Evolutionary conservation across 2,113 vertebrate genomes (phyloP).

Genomic region (Cryptomyrus ogoouensis): DNA sequence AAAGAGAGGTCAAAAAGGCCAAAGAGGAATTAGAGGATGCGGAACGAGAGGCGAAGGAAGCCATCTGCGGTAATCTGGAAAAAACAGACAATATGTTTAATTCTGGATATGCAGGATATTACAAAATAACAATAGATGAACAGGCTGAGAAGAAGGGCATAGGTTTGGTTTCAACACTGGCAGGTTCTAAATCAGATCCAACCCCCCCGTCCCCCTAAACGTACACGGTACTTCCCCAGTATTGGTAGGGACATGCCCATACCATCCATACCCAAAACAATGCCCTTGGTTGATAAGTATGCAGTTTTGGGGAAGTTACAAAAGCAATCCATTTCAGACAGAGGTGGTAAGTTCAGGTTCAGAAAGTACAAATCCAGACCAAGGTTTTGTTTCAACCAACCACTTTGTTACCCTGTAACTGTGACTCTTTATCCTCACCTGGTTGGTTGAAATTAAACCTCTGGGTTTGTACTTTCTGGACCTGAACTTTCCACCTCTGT

Average conservation of each 20-base stretch:
- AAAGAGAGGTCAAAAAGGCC: slow-evolving; percentile 22
- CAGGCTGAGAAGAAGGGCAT: neutral
- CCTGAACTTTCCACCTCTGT: too few species aligned
- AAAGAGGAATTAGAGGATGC: slow-evolving; percentile 26
- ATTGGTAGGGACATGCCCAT: neutral
- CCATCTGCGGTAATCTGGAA: slow-evolving; percentile 26
- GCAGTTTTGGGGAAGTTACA: too few species aligned
- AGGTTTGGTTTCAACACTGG: neutral
- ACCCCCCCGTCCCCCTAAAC: neutral
- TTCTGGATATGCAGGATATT: neutral
- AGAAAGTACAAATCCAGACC: too few species aligned
- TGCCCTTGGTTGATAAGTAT: neutral
- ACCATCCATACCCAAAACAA: neutral
- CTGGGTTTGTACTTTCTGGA: too few species aligned
- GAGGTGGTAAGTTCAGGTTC: neutral
- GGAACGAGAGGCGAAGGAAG: slow-evolving; percentile 17
- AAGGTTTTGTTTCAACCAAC: too few species aligned
- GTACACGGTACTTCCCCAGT: neutral
- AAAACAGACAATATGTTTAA: neutral
- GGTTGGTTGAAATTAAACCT: too few species aligned
- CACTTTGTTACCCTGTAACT: too few species aligned
- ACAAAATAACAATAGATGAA: neutral
- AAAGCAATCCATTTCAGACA: neutral
- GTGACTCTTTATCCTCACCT: too few species aligned
- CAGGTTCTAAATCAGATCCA: neutral